A percentile compares a stretch with the other conserved stretches of the same genome.
These are phyloP conservation scores for Leptocoma aspasia DNA, from an alignment of 2,113 vertebrate species.

Conservation along the genomic window DNA sequence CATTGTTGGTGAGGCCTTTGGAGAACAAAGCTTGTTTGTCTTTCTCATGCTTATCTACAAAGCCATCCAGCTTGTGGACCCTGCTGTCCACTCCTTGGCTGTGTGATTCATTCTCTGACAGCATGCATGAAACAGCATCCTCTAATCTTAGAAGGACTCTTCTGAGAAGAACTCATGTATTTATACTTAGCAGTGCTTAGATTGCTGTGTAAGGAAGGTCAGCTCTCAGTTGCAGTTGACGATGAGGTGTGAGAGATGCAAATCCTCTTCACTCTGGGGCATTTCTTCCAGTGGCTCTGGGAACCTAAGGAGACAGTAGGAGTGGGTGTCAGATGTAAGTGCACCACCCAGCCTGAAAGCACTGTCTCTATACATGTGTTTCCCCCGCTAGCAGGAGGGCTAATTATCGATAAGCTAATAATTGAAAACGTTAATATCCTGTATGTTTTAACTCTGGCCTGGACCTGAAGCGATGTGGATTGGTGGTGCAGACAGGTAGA, in stretches of 20 bases:
- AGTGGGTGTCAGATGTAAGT: background rate
- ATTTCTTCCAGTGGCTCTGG: background rate
- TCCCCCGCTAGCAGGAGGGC: background rate
- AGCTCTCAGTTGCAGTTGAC: background rate
- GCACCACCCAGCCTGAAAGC: background rate
- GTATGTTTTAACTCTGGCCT: background rate
- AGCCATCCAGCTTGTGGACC: background rate
- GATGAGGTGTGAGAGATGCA: background rate
- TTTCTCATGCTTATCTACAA: background rate
- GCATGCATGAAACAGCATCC: background rate
- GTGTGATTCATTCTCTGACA: background rate
- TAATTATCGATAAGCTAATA: background rate
- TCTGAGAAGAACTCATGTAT: background rate
- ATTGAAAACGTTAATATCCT: background rate
- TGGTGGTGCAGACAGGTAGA: background rate
- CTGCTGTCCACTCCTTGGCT: background rate
- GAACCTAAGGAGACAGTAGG: background rate
- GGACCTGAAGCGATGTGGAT: background rate
- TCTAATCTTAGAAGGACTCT: background rate
- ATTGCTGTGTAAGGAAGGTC: background rate
- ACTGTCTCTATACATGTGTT: background rate
- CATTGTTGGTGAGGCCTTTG: background rate
- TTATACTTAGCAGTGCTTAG: background rate
- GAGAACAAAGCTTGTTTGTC: conserved; percentile 14
- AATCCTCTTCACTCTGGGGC: background rate